These are phyloP conservation scores for Daptonema setosum DNA, from an alignment of 2,888 invertebrate genomes.

Conservation along the genomic window DNA sequence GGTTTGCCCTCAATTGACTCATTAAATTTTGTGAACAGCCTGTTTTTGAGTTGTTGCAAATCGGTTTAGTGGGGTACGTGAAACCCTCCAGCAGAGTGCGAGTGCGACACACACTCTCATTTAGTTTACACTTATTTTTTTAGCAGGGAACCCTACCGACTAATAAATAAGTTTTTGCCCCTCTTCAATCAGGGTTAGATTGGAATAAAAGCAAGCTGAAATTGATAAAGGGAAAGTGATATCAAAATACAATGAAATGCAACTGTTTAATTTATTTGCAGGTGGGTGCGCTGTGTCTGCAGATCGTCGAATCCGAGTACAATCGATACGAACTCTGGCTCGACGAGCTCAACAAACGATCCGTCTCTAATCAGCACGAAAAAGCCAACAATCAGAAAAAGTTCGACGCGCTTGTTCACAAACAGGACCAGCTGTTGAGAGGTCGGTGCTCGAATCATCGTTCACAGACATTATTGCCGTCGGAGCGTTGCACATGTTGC, in stretches of 20 bases:
- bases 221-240: too few species aligned
- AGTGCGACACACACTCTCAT: too few species aligned
- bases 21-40: background rate
- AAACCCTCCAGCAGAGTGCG: too few species aligned
- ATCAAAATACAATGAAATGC: too few species aligned
- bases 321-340: conserved; percentile 77
- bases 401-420: conserved; percentile 56
- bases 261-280: too few species aligned
- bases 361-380: conserved; percentile 37
- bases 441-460: conserved; percentile 24
- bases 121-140: too few species aligned
- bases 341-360: conserved; percentile 29
- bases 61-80: too few species aligned
- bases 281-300: conserved; percentile 74
- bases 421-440: conserved; percentile 72
- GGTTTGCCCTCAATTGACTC: conserved; percentile 39
- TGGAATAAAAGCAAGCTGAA: too few species aligned
- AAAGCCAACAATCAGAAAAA: conserved; percentile 55
- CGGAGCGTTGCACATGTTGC: background rate
- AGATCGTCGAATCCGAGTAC: conserved; percentile 79
- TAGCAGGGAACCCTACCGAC: too few species aligned
- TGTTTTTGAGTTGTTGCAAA: too few species aligned
- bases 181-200: too few species aligned
- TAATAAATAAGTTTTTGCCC: too few species aligned
- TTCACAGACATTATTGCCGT: background rate